These are phyloP conservation scores for Lepus americanus DNA, from an alignment of 2,113 vertebrate species.

Conservation along the genomic window DNA sequence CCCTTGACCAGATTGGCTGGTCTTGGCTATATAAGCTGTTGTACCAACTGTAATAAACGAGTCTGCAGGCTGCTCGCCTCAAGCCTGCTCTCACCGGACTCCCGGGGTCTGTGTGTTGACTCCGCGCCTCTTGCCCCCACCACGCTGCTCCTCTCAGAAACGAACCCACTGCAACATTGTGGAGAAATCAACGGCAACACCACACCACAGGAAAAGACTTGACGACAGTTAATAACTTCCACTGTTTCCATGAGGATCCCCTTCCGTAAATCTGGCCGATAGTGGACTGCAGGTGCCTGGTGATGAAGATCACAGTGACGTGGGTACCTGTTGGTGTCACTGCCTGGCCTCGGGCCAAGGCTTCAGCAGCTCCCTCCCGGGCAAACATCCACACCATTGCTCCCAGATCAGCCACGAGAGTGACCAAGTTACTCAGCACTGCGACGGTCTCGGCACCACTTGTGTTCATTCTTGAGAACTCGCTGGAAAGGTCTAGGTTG, in stretches of 20 bases:
- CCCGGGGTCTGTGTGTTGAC: too few relatives aligned
- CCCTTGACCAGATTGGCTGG: too few relatives aligned
- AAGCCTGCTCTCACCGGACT: too few relatives aligned
- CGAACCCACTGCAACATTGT: too few relatives aligned
- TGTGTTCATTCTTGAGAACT: neutral
- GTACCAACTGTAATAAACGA: too few relatives aligned
- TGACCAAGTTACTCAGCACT: neutral
- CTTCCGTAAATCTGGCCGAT: neutral
- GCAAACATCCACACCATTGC: neutral
- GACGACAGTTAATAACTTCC: neutral
- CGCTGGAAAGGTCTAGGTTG: neutral
- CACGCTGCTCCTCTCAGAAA: too few relatives aligned
- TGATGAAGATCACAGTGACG: neutral
- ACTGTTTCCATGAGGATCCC: neutral
- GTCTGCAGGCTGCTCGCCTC: too few relatives aligned
- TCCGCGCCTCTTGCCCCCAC: too few relatives aligned
- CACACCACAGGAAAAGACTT: neutral
- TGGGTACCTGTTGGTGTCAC: rapidly evolving
- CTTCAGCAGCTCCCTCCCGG: too few relatives aligned
- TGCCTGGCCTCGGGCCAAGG: neutral
- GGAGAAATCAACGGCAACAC: too few relatives aligned
- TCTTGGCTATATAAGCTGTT: too few relatives aligned
- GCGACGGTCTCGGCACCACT: too few relatives aligned
- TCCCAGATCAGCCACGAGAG: neutral
- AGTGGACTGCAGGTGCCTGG: neutral